Base-by-base conservation (phyloP, 1,140 invertebrate species). In the Aphidius gifuensis region DNA sequence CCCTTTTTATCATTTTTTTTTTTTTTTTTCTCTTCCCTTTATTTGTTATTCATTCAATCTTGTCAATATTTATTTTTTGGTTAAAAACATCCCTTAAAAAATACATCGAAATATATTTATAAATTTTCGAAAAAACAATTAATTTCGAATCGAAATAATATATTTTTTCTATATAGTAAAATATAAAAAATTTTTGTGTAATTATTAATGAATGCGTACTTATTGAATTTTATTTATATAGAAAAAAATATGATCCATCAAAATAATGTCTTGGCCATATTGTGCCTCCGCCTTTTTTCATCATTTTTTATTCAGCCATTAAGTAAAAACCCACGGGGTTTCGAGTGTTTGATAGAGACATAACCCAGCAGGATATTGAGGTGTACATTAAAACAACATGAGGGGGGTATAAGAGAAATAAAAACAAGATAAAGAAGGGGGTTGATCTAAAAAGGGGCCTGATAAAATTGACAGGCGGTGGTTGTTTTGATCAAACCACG, bases 401-500 rank as follows among this genome's bases (percentile, higher is more conserved):
- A 56, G 60, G 53, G 60, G 48, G 38, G 43, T n/a, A 7, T 44
- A 44, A 44, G 43, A 11, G 43, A 2, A 11, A 44, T 44, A 44
- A 11, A 55, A 49, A 16, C 16, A 16, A 16, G 16, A 16, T 16
- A 16, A 16, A 16, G 16, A 16, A 47, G 39, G 48, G 58, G 50
- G 58, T 50, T 40, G 54, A 21, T 40, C 23, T 32, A 32, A 32
- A 56, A 45, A 40, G 51, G 53, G 53, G 53, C 40, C 43, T 55
- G 61, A 46, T 44, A 46, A 40, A 7, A n/a, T n/a, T 58, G 57
- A 55, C 47, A 67, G 61, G 44, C 23, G 59, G 59, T 66, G 66
- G 67, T 66, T 66, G 69, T 65, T 64, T 59, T 61, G 71, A 67
- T 69, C 65, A 73, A 66, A 73, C 74, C 72, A 73, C 72, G 71